These are phyloP conservation scores for Chrysemys picta DNA, from an alignment of 2,113 vertebrate species.

Conservation along the genomic window DNA sequence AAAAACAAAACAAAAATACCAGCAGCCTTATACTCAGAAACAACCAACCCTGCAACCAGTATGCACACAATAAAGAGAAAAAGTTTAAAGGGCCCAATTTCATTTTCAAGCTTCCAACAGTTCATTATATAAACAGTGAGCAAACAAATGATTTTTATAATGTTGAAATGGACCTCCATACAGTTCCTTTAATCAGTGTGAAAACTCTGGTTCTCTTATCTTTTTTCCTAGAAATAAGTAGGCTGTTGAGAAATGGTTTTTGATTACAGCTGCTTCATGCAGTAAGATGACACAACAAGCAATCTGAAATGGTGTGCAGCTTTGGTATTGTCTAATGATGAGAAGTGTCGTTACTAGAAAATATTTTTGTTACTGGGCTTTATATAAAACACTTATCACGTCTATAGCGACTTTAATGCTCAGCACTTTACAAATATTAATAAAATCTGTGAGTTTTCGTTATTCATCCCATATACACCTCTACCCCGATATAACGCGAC, in stretches of 20 bases:
- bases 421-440: background rate
- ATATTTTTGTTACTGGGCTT: background rate
- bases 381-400: background rate
- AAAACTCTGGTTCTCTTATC: rapidly evolving
- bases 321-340: background rate
- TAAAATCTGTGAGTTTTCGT: background rate
- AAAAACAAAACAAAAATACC: background rate
- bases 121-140: background rate
- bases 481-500: too few relatives aligned
- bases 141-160: background rate
- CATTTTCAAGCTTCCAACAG: background rate
- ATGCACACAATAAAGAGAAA: background rate
- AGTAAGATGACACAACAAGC: rapidly evolving
- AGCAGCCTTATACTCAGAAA: background rate
- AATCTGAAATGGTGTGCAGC: rapidly evolving
- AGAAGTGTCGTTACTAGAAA: background rate
- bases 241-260: background rate
- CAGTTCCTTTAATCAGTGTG: background rate
- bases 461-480: rapidly evolving
- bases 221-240: background rate
- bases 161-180: background rate
- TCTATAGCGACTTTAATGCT: background rate
- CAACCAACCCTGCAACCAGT: background rate
- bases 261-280: rapidly evolving
- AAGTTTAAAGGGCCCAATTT: background rate